Base-by-base conservation (phyloP, 2,113 vertebrate species). In the Speoplatyrhinus poulsoni region DNA sequence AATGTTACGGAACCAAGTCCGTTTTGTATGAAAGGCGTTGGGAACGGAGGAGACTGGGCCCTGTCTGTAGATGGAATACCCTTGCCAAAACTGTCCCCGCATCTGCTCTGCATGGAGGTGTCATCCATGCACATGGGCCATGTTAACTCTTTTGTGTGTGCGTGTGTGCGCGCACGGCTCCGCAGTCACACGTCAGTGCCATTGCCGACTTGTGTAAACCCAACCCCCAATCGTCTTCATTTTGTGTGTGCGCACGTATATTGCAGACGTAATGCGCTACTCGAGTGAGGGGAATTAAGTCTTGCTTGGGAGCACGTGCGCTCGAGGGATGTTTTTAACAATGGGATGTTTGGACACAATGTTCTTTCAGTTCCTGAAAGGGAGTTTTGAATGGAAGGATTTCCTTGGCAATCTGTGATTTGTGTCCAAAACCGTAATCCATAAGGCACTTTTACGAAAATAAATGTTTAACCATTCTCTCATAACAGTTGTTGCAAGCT, bases 121-220 rank as follows among this genome's bases (percentile, higher is more conserved):
- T 26, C 26, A 26, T 3, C 26, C 26, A 26, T 26, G 26, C 26
- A 26, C 26, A 26, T 26, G 26, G 26, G 26, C 26, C 26, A 26
- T 26, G 26, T 26, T 26, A 2, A 26, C 2, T 26, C 26, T 26
- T 26, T 26, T 26, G 1, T 19, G 26, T 26, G 26, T 26, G 19
- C 2, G 1, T 26, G 19, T 26, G 26, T 26, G 26, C 2, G 19
- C 19, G 19, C 26, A 26, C 52, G 12, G 2, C 17, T 12, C 19
- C 41, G 55, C 55, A 19, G 82, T 84, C 77, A 65, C 85, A 78
- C 77, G 63, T 93, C 92, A 90, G 80, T 53, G 1, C 9, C 26
- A 88, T n/a, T 82, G 73, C 10, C 84, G 85, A 91, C 89, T 94
- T 93, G 82, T 65, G 70, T 83, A 85, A 87, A 70, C 72, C 26